Evolutionary conservation across 2,113 vertebrate species (phyloP), one percentile per base, ranked within the genome.

Genomic region (Alexandromys fortis): DNA sequence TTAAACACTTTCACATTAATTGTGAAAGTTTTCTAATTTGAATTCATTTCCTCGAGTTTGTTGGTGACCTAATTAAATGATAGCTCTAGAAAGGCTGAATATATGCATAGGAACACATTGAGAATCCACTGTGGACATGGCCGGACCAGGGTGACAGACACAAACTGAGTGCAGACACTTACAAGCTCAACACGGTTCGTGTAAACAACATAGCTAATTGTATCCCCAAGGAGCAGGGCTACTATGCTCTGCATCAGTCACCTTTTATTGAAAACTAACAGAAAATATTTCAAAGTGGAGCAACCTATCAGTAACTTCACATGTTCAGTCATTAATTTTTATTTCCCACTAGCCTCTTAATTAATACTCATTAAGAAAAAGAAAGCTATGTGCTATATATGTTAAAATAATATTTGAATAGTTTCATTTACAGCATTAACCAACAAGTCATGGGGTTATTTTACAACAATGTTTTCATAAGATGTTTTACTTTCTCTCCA

Each of bases 1-100:
- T 98, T 95, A 98, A 98, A 97, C 38, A 97, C 58, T 97, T 97
- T 95, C 63, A 97, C 97, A 70, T 95, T 98, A 98, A 98, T 97
- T 98, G 95, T 85, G 95, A 93, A 97, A 81, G 97, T 98, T 98
- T 58, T 97, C 78, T 88, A 85, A 98, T 98, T 98, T 97, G 97
- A 98, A 97, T 92, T 97, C 63, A 98, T 97, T 98, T 96, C 92
- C 6, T 61, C 77, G 47, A 96, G 91, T 98, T 97, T 98, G 78
- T 97, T 97, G 97, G 58, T 75, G 86, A 98, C 28, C 95, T 98
- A 97, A 98, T 97, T 98, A 98, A 98, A 97, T 73, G 91, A 77
- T 45, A 97, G 49, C 45, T 95, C 92, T 82, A 92, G 81, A 97
- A 97, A 79, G 58, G 85, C 33, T 94, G 97, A 95, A 97, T 90